Base-by-base conservation (phyloP, 2,113 vertebrate genomes). In the Hassar affinis region DNA sequence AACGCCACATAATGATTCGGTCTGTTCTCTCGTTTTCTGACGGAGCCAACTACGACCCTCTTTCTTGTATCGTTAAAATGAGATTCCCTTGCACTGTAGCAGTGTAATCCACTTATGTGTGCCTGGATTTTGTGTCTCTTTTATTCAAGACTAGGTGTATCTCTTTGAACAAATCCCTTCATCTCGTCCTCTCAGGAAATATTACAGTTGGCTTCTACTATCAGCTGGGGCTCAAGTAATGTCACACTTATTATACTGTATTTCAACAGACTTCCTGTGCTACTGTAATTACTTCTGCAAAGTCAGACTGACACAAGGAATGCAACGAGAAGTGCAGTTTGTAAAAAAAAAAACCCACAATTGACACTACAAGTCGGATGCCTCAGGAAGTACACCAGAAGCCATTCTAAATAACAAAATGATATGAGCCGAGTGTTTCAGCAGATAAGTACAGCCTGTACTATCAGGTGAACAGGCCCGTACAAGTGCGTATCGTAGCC, bases 151-250 rank as follows among this genome's bases (percentile, higher is more conserved):
- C 84, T 87, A 87, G 79, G 75, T 84, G 74, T 76, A 79, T 52
- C 72, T 90, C 78, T 85, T 72, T 20, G 22, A 17, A 59, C 33
- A 79, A 79, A 87, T 85, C 78, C 75, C 88, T 88, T 87, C 85
- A 88, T 88, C 78, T 81, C 12, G 30, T 42, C 42, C 72, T 85
- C 76, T 52, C 82, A 85, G 86, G 68, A 86, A 76, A 89, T 86
- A 85, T 87, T 87, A 86, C 88, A 83, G 86, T 80, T 87, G 85
- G 86, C 84, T 85, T 79, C 33, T 51, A 62, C 77, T 61, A 61
- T 42, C 45, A 62, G 66, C 20, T 38, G 76, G 49, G n/a, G 42
- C 81, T 82, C 17, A 10, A 69, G 49, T 78, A 78, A 71, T 80
- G 71, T 56, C 66, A 84, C 27, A 49, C 42, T 61, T 78, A 61